Conservation (phyloP, 2,888 invertebrate genomes). For the Panopea generosa region DNA sequence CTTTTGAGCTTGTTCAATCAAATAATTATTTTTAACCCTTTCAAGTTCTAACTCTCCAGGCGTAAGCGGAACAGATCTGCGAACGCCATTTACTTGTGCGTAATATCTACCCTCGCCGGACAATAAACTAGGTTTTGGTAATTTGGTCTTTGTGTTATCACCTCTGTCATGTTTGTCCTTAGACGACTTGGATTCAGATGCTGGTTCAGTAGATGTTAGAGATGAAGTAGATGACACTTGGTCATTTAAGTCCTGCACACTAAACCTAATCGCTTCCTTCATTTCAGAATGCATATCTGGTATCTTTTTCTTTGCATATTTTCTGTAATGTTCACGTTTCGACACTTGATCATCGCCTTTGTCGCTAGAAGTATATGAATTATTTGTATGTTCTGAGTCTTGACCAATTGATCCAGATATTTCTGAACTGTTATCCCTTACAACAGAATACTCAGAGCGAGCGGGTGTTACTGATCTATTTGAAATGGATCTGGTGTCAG, state of each 20-base stretch:
- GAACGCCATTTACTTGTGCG: slow-evolving; percentile 63
- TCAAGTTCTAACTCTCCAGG: slow-evolving; percentile 71
- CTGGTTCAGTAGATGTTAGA: slow-evolving; percentile 40
- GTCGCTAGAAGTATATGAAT: slow-evolving; percentile 14
- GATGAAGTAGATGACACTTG: slow-evolving; percentile 59
- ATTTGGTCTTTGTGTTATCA: slow-evolving; percentile 47
- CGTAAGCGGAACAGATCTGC: slow-evolving; percentile 63
- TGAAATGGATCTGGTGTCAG: slow-evolving; percentile 20
- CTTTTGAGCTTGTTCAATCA: slow-evolving; percentile 63
- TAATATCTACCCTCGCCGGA: slow-evolving; percentile 48
- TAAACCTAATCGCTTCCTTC: slow-evolving; percentile 60
- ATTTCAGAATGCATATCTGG: slow-evolving; percentile 54
- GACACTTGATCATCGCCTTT: background rate
- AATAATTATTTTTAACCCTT: slow-evolving; percentile 63
- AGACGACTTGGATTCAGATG: slow-evolving; percentile 17
- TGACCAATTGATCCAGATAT: slow-evolving; percentile 19
- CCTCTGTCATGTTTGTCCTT: slow-evolving; percentile 29
- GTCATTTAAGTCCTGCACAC: slow-evolving; percentile 65
- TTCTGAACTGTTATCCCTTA: slow-evolving; percentile 26
- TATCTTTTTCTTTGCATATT: slow-evolving; percentile 52
- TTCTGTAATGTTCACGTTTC: slow-evolving; percentile 12
- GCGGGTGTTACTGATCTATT: slow-evolving; percentile 35
- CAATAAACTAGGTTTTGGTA: slow-evolving; percentile 66
- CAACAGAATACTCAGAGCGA: slow-evolving; percentile 17
- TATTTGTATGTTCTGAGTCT: slow-evolving; percentile 2